Evolutionary conservation across 1,140 invertebrate species (phyloP), one percentile per base, ranked within the genome.

Genomic region (Eriosoma lanigerum): DNA sequence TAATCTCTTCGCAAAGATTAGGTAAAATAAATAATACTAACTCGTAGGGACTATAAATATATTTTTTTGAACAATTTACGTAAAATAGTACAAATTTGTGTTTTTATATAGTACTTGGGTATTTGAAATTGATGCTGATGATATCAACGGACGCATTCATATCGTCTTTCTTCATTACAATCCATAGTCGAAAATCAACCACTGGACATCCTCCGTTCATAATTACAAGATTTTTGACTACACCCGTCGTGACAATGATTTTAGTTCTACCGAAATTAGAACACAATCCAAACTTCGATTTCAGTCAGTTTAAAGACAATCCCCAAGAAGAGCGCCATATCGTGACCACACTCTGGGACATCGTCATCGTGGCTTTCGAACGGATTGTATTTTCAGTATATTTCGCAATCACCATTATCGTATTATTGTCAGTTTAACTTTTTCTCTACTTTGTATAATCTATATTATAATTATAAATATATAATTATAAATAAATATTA

Each of bases 101-200:
- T 38, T 38, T 38, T 38, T 38, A 4, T 8, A 4, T 38, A 76
- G 73, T 76, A 29, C 19, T 56, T 1, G 54, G 54, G 4, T 76
- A 76, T 9, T 24, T 76, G 54, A 76, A 76, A 19, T 19, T 76
- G 19, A 19, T 76, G 21, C n/a, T 76, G 0, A 5, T 76, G 52
- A 76, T 76, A 21, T 56, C 73, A 1, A 58, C 38, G 15, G 73
- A 76, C 32, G 73, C 52, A 0, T 46, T 76, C 19, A 15, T 58
- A 6, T 76, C 73, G 8, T 60, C 73, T 13, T 15, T 44, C 8
- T 32, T 76, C 54, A 60, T 76, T 24, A 38, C 73, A 0, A 3
- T 60, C 3, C 54, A 29, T 17, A 46, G 21, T 21, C 73, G 54
- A n/a, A 56, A 72, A 19, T 38, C 50, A 6, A n/a, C 19, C 10